Percentiles rank a stretch among this genome's conserved stretches.
These are phyloP conservation scores for Drosophila sturtevanti DNA, from an alignment of 1,140 invertebrate genomes.

Conservation along the genomic window DNA sequence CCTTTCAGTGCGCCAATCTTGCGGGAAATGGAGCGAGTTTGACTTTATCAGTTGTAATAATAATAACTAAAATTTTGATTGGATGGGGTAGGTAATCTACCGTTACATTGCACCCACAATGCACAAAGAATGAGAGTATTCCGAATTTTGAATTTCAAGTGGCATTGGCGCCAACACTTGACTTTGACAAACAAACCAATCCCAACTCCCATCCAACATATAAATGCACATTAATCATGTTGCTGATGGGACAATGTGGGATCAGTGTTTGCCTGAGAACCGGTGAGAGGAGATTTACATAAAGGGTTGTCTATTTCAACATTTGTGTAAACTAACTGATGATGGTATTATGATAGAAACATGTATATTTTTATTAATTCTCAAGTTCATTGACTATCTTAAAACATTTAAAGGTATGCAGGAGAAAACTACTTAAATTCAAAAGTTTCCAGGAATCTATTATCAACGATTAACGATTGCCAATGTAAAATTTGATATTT, in stretches of 20 bases:
- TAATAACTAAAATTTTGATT: background rate
- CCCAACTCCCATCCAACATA: slow-evolving; percentile 2
- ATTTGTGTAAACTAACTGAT: background rate
- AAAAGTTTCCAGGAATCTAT: background rate
- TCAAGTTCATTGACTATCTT: background rate
- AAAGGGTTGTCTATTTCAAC: background rate
- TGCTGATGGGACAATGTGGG: slow-evolving; percentile 40
- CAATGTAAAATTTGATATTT: slow-evolving; percentile 10
- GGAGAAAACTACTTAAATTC: background rate
- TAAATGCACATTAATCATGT: slow-evolving; percentile 64
- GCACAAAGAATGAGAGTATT: slow-evolving; percentile 18
- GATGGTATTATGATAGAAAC: background rate
- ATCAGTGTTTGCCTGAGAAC: slow-evolving; percentile 26
- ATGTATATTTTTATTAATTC: background rate
- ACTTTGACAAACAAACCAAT: slow-evolving; percentile 69
- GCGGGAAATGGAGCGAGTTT: slow-evolving; percentile 16
- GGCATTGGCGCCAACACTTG: slow-evolving; percentile 79
- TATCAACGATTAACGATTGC: background rate
- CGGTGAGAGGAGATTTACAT: slow-evolving; percentile 49
- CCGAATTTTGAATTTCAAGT: slow-evolving; percentile 43
- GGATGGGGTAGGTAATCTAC: slow-evolving; percentile 39
- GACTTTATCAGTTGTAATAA: slow-evolving; percentile 26
- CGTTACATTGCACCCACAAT: slow-evolving; percentile 44
- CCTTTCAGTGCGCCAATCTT: background rate
- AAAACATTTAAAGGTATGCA: background rate